Conservation (phyloP, 2,797 vertebrate species). For the Sebastes glaucus region DNA sequence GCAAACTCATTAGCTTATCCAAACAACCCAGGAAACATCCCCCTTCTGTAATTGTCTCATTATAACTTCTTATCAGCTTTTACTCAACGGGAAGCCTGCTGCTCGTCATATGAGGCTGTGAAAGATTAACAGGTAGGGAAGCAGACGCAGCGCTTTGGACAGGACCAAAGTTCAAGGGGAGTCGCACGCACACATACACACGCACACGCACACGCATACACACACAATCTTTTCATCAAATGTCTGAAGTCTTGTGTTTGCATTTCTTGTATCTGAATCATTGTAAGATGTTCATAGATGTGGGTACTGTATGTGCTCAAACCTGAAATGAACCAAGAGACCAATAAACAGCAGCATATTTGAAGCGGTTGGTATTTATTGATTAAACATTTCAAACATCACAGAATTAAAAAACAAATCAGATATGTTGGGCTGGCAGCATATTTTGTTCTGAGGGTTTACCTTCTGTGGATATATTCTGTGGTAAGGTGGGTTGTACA, state of each 20-base stretch:
- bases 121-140: constrained; percentile 48
- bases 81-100: neutral
- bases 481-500: too few species aligned
- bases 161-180: constrained; percentile 33
- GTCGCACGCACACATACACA: neutral
- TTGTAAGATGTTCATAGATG: neutral
- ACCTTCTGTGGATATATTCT: too few species aligned
- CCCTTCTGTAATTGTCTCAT: constrained; percentile 55
- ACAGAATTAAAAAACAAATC: neutral
- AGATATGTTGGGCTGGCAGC: neutral
- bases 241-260: neutral
- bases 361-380: neutral
- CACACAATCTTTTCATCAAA: neutral
- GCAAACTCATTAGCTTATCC: neutral
- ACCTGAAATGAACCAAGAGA: neutral
- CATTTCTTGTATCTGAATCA: neutral
- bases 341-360: neutral
- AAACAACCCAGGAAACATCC: neutral
- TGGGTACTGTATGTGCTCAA: neutral
- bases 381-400: neutral
- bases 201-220: neutral
- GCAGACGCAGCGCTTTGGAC: constrained; percentile 29
- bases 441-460: neutral
- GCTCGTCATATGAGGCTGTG: constrained; percentile 38
- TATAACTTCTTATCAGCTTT: constrained; percentile 24